A percentile compares a stretch with the other conserved stretches of the same genome.
Evolutionary conservation across 2,797 vertebrate species (phyloP).

Genomic region (Hypotaenidia okinawae): DNA sequence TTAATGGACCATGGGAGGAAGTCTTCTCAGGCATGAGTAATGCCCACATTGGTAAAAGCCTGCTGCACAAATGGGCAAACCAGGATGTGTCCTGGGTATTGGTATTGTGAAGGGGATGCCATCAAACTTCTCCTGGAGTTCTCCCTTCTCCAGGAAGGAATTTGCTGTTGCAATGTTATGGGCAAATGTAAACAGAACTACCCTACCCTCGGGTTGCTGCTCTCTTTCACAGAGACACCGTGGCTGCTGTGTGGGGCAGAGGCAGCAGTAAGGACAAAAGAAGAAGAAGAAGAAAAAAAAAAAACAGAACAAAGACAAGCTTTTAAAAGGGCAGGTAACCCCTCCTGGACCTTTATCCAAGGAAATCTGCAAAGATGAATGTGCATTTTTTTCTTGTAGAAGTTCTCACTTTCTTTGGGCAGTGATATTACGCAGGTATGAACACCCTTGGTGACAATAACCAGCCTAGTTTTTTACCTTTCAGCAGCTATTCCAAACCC

Average conservation of each 20-base stretch:
- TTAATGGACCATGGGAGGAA: not conserved
- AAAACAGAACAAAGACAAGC: too few relatives aligned
- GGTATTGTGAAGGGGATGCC: not conserved
- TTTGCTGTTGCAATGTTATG: not conserved
- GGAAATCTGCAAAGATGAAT: not conserved
- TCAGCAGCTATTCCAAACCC: not conserved
- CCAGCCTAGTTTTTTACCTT: not conserved
- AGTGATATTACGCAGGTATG: not conserved
- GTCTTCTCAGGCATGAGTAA: not conserved
- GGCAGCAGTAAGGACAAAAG: not conserved
- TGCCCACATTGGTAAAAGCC: fast-evolving
- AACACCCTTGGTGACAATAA: not conserved
- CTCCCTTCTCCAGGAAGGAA: not conserved
- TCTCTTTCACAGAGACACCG: not conserved
- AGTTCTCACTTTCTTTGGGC: not conserved
- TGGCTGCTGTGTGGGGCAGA: fast-evolving
- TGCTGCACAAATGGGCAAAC: not conserved
- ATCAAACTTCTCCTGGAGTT: not conserved
- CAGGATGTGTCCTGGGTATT: not conserved
- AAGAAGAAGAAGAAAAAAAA: not conserved
- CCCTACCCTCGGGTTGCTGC: not conserved
- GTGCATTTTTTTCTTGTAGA: not conserved
- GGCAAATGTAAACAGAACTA: not conserved
- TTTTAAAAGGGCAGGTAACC: not conserved
- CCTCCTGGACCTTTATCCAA: not conserved